phyloP scores from a whole-genome alignment of 1,140 invertebrate genomes.

The Drosophila ercepeae region DNA sequence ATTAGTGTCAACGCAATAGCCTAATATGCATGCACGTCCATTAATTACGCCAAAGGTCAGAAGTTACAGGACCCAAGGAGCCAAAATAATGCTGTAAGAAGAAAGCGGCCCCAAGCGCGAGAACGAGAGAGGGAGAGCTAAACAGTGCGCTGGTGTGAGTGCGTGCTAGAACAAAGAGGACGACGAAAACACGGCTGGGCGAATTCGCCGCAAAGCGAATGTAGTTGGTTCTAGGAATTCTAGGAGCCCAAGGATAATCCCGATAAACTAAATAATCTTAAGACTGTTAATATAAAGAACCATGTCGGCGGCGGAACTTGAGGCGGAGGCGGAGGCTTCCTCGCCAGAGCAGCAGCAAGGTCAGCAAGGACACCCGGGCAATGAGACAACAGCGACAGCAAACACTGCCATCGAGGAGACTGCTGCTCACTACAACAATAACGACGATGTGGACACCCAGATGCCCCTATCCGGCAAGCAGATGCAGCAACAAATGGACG shows the following conservation, averaged over 20 bases:
- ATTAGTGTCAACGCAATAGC: constrained; percentile 60
- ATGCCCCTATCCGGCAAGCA: constrained; percentile 41
- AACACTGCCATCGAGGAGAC: constrained; percentile 64
- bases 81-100: constrained; percentile 55
- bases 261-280: constrained; percentile 31
- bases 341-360: constrained; percentile 46
- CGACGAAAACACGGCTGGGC: constrained; percentile 24
- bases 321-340: constrained; percentile 60
- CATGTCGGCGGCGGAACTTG: constrained; percentile 70
- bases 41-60: constrained; percentile 77
- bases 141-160: constrained; percentile 20
- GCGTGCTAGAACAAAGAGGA: constrained; percentile 45
- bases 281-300: constrained; percentile 52
- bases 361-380: constrained; percentile 18
- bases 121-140: constrained; percentile 3
- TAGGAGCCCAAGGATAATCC: constrained; percentile 25
- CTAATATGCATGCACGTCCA: constrained; percentile 68
- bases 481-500: constrained; percentile 41
- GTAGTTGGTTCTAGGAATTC: constrained; percentile 12
- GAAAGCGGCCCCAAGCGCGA: constrained; percentile 15
- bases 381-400: constrained; percentile 28
- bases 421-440: constrained; percentile 37
- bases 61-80: constrained; percentile 65
- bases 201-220: constrained; percentile 8
- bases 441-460: constrained; percentile 44